A percentile compares a stretch with the other conserved stretches of the same genome.
Evolutionary conservation across 2,113 vertebrate species (phyloP).

Genomic region (Tachysurus vachellii): DNA sequence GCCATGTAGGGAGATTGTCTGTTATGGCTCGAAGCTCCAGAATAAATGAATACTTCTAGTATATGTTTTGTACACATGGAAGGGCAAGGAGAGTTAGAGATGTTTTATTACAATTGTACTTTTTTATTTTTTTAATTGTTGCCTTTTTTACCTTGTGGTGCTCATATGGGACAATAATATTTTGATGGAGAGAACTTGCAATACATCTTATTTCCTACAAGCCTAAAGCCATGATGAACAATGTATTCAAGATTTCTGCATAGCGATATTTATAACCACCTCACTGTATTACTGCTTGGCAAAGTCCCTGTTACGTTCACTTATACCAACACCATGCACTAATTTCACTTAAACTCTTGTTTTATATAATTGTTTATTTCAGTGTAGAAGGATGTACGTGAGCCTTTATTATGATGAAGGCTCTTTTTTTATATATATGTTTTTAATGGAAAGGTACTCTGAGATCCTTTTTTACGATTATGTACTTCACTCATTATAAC

Average conservation of each 20-base stretch:
- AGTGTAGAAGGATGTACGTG: conserved; percentile 70
- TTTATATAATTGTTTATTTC: conserved; percentile 57
- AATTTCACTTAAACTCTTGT: conserved; percentile 69
- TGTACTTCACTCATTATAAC: conserved; percentile 60
- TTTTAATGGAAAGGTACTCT: conserved; percentile 70
- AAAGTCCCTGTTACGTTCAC: conserved; percentile 21
- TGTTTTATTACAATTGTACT: conserved; percentile 55
- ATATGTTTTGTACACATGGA: conserved; percentile 42
- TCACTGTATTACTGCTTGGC: conserved; percentile 41
- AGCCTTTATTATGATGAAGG: conserved; percentile 75
- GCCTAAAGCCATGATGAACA: conserved; percentile 48
- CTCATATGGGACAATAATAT: conserved; percentile 54
- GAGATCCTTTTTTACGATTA: conserved; percentile 53
- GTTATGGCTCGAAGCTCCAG: conserved; percentile 27
- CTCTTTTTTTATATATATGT: conserved; percentile 60
- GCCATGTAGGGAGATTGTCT: conserved; percentile 57
- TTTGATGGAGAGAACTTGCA: conserved; percentile 45
- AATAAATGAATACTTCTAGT: background rate
- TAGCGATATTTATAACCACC: conserved; percentile 37
- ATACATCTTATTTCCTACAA: conserved; percentile 44
- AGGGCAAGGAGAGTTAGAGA: conserved; percentile 58
- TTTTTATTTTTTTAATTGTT: conserved; percentile 48
- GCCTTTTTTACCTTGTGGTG: conserved; percentile 63
- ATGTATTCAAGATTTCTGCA: conserved; percentile 41
- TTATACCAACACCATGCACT: conserved; percentile 74